Evolutionary conservation across 1,140 invertebrate genomes (phyloP).

Genomic region (Macrobrachium nipponense): DNA sequence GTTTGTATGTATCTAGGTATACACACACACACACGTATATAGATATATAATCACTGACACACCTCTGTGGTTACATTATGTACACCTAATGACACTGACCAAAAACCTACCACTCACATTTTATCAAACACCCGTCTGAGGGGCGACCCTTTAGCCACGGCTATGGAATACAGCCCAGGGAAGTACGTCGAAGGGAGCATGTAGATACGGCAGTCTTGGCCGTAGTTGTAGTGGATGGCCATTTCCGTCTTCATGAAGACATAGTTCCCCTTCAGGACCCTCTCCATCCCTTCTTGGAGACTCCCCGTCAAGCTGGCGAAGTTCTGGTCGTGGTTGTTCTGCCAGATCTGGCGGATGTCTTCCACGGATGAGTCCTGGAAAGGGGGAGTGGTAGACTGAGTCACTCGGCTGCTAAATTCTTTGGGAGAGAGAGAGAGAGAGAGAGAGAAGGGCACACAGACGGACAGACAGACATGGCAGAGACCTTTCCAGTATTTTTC

Average conservation of each 20-base stretch:
- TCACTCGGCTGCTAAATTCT: background rate
- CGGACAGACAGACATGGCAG: background rate
- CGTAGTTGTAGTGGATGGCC: conserved; percentile 18
- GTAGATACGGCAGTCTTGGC: conserved; percentile 35
- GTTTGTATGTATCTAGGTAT: too few species aligned
- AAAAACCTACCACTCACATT: conserved; percentile 19
- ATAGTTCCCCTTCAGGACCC: conserved; percentile 9
- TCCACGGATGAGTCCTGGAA: background rate
- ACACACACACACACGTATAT: too few species aligned
- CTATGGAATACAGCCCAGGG: background rate
- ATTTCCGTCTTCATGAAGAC: conserved; percentile 28
- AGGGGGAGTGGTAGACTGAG: background rate
- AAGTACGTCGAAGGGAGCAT: conserved; percentile 18
- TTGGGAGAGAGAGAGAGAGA: conserved; percentile 2
- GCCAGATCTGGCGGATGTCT: background rate
- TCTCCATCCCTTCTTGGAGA: conserved; percentile 9
- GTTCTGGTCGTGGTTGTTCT: background rate
- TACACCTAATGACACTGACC: background rate
- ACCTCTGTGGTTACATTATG: background rate
- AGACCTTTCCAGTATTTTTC: background rate
- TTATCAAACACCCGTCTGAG: conserved; percentile 32
- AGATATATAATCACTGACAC: background rate
- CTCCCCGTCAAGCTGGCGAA: background rate
- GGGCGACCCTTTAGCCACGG: conserved; percentile 36
- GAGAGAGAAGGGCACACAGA: background rate